Conservation (phyloP, 2,113 vertebrate genomes). For the Plecotus auritus region DNA sequence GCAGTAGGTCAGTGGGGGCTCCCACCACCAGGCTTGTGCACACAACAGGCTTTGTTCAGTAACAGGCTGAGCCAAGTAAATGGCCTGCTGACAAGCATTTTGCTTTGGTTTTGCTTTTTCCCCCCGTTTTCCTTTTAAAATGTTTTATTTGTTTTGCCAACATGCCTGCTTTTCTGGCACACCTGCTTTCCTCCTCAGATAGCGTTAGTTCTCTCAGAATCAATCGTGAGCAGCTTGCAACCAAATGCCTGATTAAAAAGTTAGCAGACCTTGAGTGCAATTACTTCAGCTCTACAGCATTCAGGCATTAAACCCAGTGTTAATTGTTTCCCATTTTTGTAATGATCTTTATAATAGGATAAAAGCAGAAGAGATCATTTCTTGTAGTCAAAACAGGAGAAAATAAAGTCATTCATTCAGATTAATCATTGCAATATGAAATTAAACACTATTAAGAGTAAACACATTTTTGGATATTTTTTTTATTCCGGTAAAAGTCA, state of each 20-base stretch:
- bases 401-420: slow-evolving; percentile 83
- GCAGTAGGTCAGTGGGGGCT: slow-evolving; percentile 40
- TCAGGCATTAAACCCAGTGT: slow-evolving; percentile 85
- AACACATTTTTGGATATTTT: slow-evolving; percentile 60
- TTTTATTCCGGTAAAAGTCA: slow-evolving; percentile 55
- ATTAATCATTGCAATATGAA: slow-evolving; percentile 84
- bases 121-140: slow-evolving; percentile 60
- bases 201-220: slow-evolving; percentile 79
- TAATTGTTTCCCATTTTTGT: slow-evolving; percentile 88
- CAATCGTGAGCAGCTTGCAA: slow-evolving; percentile 85
- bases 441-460: slow-evolving; percentile 74
- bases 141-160: slow-evolving; percentile 78
- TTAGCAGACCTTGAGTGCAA: slow-evolving; percentile 90
- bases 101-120: slow-evolving; percentile 52
- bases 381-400: slow-evolving; percentile 86
- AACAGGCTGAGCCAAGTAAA: slow-evolving; percentile 30
- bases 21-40: background rate
- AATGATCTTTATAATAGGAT: slow-evolving; percentile 86
- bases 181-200: slow-evolving; percentile 79
- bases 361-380: slow-evolving; percentile 84
- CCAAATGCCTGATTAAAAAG: slow-evolving; percentile 90
- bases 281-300: slow-evolving; percentile 85
- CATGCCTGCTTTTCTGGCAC: slow-evolving; percentile 78
- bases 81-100: slow-evolving; percentile 55
- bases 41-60: slow-evolving; percentile 55